Evolutionary conservation across 2,113 vertebrate species (phyloP).

Genomic region (Oreochromis niloticus): DNA sequence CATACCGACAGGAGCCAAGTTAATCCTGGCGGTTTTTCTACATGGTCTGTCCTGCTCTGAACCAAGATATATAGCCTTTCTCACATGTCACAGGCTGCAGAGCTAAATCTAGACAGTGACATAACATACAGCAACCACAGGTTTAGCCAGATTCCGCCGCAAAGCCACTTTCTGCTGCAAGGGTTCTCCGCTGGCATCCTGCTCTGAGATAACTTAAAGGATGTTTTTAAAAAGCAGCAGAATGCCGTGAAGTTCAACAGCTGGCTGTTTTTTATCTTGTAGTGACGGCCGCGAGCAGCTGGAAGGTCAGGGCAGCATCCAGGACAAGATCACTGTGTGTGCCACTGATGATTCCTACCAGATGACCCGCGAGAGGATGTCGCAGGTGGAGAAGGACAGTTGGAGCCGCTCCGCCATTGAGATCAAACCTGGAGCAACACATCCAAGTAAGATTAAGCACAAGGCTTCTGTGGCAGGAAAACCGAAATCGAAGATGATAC

Average conservation of each 20-base stretch:
- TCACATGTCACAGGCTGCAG: not conserved
- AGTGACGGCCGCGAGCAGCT: constrained; percentile 71
- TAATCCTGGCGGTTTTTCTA: constrained; percentile 32
- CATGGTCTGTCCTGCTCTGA: constrained; percentile 19
- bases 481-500: not conserved
- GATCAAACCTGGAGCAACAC: constrained; percentile 68
- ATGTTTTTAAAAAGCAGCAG: not conserved
- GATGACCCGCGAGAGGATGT: constrained; percentile 70
- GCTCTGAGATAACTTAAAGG: not conserved
- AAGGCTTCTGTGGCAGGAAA: not conserved
- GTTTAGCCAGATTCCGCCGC: constrained; percentile 11
- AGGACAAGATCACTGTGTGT: constrained; percentile 83
- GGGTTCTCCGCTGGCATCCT: not conserved
- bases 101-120: constrained; percentile 47
- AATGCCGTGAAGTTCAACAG: not conserved
- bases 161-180: constrained; percentile 19
- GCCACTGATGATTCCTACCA: constrained; percentile 79
- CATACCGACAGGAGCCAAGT: not conserved
- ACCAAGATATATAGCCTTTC: not conserved
- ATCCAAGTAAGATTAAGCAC: constrained; percentile 57
- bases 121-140: constrained; percentile 39
- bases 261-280: not conserved
- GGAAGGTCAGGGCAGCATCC: constrained; percentile 80
- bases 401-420: constrained; percentile 72
- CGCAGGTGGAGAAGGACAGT: constrained; percentile 76